Evolutionary conservation across 2,888 invertebrate genomes (phyloP).

Genomic region (Augochlorella aurata): DNA sequence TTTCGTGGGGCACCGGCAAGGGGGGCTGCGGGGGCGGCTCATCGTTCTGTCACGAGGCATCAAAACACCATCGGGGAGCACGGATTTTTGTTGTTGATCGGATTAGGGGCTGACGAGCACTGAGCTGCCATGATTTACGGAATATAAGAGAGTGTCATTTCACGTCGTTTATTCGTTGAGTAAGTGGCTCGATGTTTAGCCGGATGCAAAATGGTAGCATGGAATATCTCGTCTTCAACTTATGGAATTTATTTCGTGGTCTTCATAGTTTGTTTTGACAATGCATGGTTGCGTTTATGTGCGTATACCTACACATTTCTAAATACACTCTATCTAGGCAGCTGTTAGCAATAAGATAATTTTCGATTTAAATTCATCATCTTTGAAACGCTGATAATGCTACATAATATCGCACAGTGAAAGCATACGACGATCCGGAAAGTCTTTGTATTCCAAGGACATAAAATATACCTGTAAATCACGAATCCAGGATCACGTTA

Average conservation of each 20-base stretch:
- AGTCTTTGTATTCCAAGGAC: too few species aligned
- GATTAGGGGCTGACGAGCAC: not conserved
- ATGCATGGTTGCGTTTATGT: not conserved
- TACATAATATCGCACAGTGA: too few species aligned
- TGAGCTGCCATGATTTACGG: too few species aligned
- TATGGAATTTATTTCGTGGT: not conserved
- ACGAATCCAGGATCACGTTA: too few species aligned
- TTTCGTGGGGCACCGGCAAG: slow-evolving; percentile 22
- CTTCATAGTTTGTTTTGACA: not conserved
- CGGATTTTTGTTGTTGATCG: not conserved
- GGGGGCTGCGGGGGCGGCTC: not conserved
- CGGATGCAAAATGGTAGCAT: not conserved
- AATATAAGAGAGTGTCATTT: too few species aligned
- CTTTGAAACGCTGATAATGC: too few species aligned
- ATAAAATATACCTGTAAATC: too few species aligned
- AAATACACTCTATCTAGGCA: too few species aligned
- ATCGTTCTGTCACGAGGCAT: slow-evolving; percentile 11
- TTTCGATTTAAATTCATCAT: too few species aligned
- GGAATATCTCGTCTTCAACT: not conserved
- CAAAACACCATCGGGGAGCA: not conserved
- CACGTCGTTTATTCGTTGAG: not conserved
- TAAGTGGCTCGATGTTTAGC: not conserved
- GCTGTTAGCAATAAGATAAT: too few species aligned
- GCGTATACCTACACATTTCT: too few species aligned
- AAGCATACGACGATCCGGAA: too few species aligned